A percentile compares a stretch with the other conserved stretches of the same genome.
Conservation (phyloP, 2,113 vertebrate species). For the Todiramphus saurophagus region DNA sequence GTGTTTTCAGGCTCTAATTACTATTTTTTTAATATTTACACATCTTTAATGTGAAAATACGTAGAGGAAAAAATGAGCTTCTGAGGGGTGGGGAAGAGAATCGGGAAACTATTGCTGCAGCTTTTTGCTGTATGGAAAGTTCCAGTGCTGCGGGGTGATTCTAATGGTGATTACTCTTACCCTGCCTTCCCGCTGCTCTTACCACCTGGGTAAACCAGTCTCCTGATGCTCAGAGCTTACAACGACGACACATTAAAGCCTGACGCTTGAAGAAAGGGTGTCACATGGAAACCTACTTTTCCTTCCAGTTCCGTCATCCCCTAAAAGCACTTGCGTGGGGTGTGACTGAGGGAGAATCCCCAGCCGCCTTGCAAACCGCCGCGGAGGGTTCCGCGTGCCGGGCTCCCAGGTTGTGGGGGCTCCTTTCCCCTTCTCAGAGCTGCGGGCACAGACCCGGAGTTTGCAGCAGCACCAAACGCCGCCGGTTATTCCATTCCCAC, state of each 20-base stretch:
- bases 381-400: neutral
- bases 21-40: neutral
- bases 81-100: no score
- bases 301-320: neutral
- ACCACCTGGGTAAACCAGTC: neutral
- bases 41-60: neutral
- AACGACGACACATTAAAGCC: neutral
- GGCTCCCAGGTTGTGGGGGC: neutral
- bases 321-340: neutral
- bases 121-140: neutral
- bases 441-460: no score
- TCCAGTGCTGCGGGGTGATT: neutral
- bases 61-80: neutral
- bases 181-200: neutral
- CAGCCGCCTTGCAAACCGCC: rapidly evolving
- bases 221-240: neutral
- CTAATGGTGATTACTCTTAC: neutral
- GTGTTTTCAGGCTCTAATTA: neutral
- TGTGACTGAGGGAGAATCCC: neutral
- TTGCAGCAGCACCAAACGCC: no score
- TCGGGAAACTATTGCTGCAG: neutral
- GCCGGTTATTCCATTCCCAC: rapidly evolving
- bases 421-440: neutral
- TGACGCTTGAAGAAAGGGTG: neutral
- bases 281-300: neutral